Base-by-base conservation (phyloP, 30 jellyfish, hydroid and myxozoan genomes). In the Rhopilema esculentum region DNA sequence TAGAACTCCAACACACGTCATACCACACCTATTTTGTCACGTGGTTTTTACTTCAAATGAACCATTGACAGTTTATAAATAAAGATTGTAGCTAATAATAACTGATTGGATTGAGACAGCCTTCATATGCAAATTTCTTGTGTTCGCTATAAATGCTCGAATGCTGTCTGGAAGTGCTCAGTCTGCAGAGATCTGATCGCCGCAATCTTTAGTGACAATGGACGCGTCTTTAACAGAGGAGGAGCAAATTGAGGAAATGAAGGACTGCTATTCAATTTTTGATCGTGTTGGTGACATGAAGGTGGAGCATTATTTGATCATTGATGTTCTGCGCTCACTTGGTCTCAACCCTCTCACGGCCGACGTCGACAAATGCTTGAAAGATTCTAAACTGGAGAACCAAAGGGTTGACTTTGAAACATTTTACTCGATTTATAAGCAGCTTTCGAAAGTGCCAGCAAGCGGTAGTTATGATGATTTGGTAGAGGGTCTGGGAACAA, bases 401-500 rank as follows among this genome's bases (percentile, higher is more conserved):
- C 80, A 79, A 77, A 95, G 99, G 29, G 83, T 95, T 25, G 99
- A 89, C 21, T 84, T 95, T 32, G 99, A 95, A 66, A 86, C 97
- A 20, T 95, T 95, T 69, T 86, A 90, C 50, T 77, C 89, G 26
- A 90, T 95, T 24, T 95, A 95, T 82, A 88, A 77, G 79, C 99
- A 95, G 86, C 50, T 95, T 57, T 78, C 97, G 22, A 85, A 73
- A 57, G 74, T 77, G 70, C 92, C 97, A 28, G 89, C 97, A 7
- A 65, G 72, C 57, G 99, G 95, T 7, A 80, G 97, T 65, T 88
- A 65, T 62, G 98, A 86, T 50, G 99, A 95, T 84, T 90, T 95
- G 99, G 96, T 85, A 16, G 97, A 90, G 81, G 99, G 97, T 6
- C 91, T 95, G 79, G 92, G 96, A 26, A 95, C 99, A 40, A 48